Evolutionary conservation across 2,797 vertebrate genomes (phyloP).

Genomic region (Myotis vivesi): DNA sequence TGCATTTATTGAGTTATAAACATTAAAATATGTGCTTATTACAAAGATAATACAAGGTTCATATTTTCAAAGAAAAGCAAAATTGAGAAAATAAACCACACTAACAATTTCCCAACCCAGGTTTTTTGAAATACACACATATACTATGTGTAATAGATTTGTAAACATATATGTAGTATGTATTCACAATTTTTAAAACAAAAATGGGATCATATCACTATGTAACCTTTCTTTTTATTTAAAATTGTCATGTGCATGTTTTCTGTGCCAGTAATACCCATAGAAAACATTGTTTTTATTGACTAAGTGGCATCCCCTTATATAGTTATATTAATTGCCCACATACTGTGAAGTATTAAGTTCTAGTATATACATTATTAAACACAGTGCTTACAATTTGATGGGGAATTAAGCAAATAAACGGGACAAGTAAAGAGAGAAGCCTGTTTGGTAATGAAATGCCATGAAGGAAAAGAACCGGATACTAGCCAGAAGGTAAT

Average conservation of each 20-base stretch:
- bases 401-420: not conserved
- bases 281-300: not conserved
- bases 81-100: not conserved
- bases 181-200: not conserved
- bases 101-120: not conserved
- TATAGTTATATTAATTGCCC: not conserved
- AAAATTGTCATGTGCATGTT: not conserved
- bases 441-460: not conserved
- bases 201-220: not conserved
- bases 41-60: not conserved
- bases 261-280: not conserved
- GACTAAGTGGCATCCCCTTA: not conserved
- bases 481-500: not conserved
- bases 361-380: not conserved
- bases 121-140: not conserved
- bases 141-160: not conserved
- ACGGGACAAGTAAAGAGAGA: not conserved
- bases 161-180: not conserved
- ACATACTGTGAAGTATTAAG: not conserved
- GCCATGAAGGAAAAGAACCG: not conserved
- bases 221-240: not conserved
- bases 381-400: not conserved
- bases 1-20: not conserved
- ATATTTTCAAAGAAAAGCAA: constrained; percentile 7
- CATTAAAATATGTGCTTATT: not conserved